Base-by-base conservation (phyloP, 2,888 invertebrate genomes). In the Ochropleura leucogaster region DNA sequence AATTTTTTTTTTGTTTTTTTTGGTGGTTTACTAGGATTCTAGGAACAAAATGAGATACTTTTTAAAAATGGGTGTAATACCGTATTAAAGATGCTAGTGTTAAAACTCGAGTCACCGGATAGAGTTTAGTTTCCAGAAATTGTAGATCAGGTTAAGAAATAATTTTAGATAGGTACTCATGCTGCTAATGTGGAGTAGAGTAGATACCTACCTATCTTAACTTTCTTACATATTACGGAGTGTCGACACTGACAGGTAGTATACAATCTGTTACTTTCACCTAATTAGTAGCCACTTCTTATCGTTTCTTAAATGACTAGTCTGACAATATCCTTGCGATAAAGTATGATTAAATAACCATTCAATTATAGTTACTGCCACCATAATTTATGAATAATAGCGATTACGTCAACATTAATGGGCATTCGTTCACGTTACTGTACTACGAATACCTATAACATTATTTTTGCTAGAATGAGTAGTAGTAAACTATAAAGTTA, bases 381-480 rank as follows among this genome's bases (percentile, higher is more conserved):
- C 64, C 55, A 59, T 59, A 53, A 73, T 74, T 74, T 60, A 71
- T 76, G 10, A 67, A 69, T 70, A 40, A 44, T 55, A 68, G 42
- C 65, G 72, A 72, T 86, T 71, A 77, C 68, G 59, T 68, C 68
- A 71, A 63, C 55, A 47, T 51, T 51, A 63, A 68, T 70, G 16
- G 46, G 53, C 40, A 49, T 44, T 77, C 74, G 80, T 81, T 84
- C 65, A 74, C 42, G 30, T 57, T 55, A 79, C 14, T 57, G 40
- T 51, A 55, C 40, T 42, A 42, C 18, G 10, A 12, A n/a, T 42
- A 60, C 42, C 40, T 59, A 66, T 44, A 42, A 9, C 18, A 60
- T 65, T 51, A 71, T 72, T 79, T 75, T 77, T 51, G 10, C 70
- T 72, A 62, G 20, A 65, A 1, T 44, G 16, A n/a, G 30, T 68